A percentile compares a stretch with the other conserved stretches of the same genome.
Conservation (phyloP, 2,888 invertebrate genomes). For the Chironomus riparius region DNA sequence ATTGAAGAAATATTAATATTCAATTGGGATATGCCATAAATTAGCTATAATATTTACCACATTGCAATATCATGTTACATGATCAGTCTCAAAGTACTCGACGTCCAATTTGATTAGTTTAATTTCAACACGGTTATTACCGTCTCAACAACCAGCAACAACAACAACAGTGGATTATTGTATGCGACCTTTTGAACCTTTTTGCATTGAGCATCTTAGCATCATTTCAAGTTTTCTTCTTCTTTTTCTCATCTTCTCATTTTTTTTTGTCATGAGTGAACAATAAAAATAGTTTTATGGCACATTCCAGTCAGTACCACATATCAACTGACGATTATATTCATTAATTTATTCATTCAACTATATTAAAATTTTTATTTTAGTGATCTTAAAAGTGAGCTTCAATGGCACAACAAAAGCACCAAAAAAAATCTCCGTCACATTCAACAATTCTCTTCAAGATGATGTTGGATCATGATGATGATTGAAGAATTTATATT, state of each 20-base stretch:
- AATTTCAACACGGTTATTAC: conserved; percentile 22
- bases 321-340: too few relatives aligned
- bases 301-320: too few relatives aligned
- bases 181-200: background rate
- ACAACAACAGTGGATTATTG: background rate
- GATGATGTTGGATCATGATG: background rate
- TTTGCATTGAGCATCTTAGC: background rate
- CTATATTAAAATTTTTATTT: too few relatives aligned
- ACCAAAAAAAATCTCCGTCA: background rate
- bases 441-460: background rate
- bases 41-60: background rate
- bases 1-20: too few relatives aligned
- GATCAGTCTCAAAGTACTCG: background rate
- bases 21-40: background rate
- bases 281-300: too few relatives aligned
- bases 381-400: background rate
- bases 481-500: too few relatives aligned
- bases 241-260: background rate
- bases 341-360: too few relatives aligned
- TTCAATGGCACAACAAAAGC: background rate
- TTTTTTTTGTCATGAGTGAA: too few relatives aligned
- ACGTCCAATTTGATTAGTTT: conserved; percentile 16
- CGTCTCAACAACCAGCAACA: background rate
- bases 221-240: background rate
- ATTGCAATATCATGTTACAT: background rate